A percentile compares a stretch with the other conserved stretches of the same genome.
Conservation (phyloP, 2,888 invertebrate genomes). For the Chaetogeoica ovagalla region DNA sequence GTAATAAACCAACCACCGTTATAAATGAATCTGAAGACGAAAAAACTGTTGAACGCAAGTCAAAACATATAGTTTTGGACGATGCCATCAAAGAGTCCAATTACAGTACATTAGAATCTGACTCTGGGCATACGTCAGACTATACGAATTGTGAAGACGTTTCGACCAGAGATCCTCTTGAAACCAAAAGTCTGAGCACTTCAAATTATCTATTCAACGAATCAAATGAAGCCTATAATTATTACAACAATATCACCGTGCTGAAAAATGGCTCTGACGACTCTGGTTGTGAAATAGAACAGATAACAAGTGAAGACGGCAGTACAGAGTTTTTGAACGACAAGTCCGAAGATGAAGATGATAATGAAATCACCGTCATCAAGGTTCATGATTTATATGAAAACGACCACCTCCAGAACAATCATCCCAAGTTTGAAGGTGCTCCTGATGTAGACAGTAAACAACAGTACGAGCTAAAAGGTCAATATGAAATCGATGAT, state of each 20-base stretch:
- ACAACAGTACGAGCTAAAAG: conserved; percentile 19
- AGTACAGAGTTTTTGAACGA: conserved; percentile 53
- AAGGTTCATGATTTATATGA: conserved; percentile 43
- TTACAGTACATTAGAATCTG: conserved; percentile 32
- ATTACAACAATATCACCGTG: conserved; percentile 33
- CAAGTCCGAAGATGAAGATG: conserved; percentile 48
- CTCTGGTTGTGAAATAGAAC: conserved; percentile 56
- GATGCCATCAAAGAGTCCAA: conserved; percentile 30
- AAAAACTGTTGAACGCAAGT: not conserved
- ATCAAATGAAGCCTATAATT: conserved; percentile 30
- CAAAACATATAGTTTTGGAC: not conserved
- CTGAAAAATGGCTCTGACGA: conserved; percentile 53
- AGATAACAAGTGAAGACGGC: conserved; percentile 55
- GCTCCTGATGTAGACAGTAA: conserved; percentile 9
- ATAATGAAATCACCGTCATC: conserved; percentile 45
- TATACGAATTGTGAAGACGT: conserved; percentile 51
- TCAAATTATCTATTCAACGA: conserved; percentile 38
- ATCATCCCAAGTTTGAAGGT: conserved; percentile 17
- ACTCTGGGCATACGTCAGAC: conserved; percentile 44
- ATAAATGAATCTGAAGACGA: conserved; percentile 15
- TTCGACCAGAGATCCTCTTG: conserved; percentile 36
- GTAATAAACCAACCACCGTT: conserved; percentile 7
- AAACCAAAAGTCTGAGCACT: conserved; percentile 31
- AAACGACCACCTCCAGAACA: conserved; percentile 3
- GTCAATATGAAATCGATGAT: conserved; percentile 54